A percentile compares a stretch with the other conserved stretches of the same genome.
Evolutionary conservation across 30 jellyfish, hydroid and myxozoan species (phyloP).

Genomic region (Hydractinia echinata): DNA sequence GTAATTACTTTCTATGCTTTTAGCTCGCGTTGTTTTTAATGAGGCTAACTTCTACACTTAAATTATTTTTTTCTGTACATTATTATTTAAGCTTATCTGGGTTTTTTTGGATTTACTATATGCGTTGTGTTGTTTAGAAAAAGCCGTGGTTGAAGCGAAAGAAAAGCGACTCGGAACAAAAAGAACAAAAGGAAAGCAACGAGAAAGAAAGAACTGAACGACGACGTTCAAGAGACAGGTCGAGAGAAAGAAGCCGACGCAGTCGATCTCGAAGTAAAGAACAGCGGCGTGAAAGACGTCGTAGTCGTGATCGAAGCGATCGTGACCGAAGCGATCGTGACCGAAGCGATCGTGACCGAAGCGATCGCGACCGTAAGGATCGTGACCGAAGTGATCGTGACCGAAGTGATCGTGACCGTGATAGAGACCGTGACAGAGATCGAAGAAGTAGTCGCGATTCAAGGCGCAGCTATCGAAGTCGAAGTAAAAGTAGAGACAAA

Average conservation of each 20-base stretch:
- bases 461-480: constrained; percentile 27
- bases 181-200: background rate
- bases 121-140: constrained; percentile 41
- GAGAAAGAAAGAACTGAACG: constrained; percentile 47
- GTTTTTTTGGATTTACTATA: background rate
- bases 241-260: constrained; percentile 11
- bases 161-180: constrained; percentile 34
- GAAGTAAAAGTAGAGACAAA: constrained; percentile 49
- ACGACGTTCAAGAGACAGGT: constrained; percentile 31
- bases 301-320: constrained; percentile 43
- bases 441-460: constrained; percentile 28
- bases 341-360: constrained; percentile 31
- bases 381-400: constrained; percentile 40
- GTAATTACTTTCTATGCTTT: background rate
- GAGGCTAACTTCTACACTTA: background rate
- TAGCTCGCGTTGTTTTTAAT: too few relatives aligned
- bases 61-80: background rate
- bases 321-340: constrained; percentile 37
- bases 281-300: constrained; percentile 30
- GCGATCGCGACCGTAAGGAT: constrained; percentile 26
- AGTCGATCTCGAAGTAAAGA: constrained; percentile 36
- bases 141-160: constrained; percentile 45
- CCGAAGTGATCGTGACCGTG: constrained; percentile 34
- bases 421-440: background rate
- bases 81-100: background rate